phyloP scores from a whole-genome alignment of 2,797 vertebrate species.

The Borostomias antarcticus region DNA sequence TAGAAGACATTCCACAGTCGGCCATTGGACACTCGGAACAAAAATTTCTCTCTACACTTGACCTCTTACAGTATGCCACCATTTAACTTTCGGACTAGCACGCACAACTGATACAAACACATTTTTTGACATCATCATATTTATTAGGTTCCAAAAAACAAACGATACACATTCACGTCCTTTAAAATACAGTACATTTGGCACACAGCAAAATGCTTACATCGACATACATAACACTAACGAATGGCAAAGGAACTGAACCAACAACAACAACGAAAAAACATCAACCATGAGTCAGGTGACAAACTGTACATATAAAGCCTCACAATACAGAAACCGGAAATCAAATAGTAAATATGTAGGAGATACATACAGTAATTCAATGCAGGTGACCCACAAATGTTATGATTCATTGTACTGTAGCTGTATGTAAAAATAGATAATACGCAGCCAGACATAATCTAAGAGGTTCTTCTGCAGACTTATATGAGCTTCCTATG shows the following conservation, averaged over 20 bases:
- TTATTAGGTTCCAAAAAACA: constrained; percentile 88
- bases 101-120: background rate
- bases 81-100: background rate
- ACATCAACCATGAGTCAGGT: constrained; percentile 70
- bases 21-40: background rate
- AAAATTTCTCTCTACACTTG: too few relatives aligned
- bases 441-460: constrained; percentile 81
- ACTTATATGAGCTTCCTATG: constrained; percentile 51
- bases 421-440: constrained; percentile 53
- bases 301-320: constrained; percentile 84
- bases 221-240: constrained; percentile 86
- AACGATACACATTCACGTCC: constrained; percentile 96
- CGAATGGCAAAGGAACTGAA: constrained; percentile 82
- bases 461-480: constrained; percentile 79
- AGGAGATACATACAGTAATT: constrained; percentile 44
- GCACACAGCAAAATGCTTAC: constrained; percentile 86
- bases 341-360: constrained; percentile 58
- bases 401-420: constrained; percentile 40
- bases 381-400: constrained; percentile 47
- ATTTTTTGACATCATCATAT: constrained; percentile 82
- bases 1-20: background rate
- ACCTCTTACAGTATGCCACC: too few relatives aligned
- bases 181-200: constrained; percentile 98
- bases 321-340: constrained; percentile 84
- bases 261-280: constrained; percentile 46